A percentile compares a stretch with the other conserved stretches of the same genome.
These are phyloP conservation scores for Pelobates cultripes DNA, from an alignment of 2,797 vertebrate species.

Conservation along the genomic window DNA sequence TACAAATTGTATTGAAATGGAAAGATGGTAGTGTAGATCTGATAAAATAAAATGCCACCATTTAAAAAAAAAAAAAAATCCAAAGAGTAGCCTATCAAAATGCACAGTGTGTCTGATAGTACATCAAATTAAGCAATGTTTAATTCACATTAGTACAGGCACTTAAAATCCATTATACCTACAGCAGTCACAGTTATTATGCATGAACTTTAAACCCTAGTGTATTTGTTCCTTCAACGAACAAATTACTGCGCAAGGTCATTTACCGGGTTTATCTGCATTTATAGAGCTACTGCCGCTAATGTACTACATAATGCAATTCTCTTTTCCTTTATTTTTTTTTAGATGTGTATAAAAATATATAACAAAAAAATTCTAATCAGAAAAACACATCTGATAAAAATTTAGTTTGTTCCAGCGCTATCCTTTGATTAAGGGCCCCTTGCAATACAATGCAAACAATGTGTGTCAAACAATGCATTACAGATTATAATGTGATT, in stretches of 20 bases:
- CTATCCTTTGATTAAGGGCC: too few relatives aligned
- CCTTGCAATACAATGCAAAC: too few relatives aligned
- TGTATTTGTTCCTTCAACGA: constrained; percentile 16
- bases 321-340: too few relatives aligned
- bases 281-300: background rate
- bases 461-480: too few relatives aligned
- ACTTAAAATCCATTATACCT: constrained; percentile 34
- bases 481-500: too few relatives aligned
- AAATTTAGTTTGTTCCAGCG: too few relatives aligned
- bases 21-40: constrained; percentile 17
- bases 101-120: background rate
- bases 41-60: constrained; percentile 31
- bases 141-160: constrained; percentile 35
- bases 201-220: constrained; percentile 23
- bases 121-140: constrained; percentile 38
- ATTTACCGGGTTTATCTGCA: background rate
- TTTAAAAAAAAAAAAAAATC: constrained; percentile 39
- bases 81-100: background rate
- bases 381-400: too few relatives aligned
- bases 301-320: background rate
- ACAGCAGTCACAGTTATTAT: constrained; percentile 22
- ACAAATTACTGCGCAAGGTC: constrained; percentile 23
- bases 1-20: constrained; percentile 46
- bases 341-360: too few relatives aligned
- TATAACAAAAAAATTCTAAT: too few relatives aligned